phyloP scores from a whole-genome alignment of 2,888 invertebrate species.

The Caenorhabditis drosophilae region DNA sequence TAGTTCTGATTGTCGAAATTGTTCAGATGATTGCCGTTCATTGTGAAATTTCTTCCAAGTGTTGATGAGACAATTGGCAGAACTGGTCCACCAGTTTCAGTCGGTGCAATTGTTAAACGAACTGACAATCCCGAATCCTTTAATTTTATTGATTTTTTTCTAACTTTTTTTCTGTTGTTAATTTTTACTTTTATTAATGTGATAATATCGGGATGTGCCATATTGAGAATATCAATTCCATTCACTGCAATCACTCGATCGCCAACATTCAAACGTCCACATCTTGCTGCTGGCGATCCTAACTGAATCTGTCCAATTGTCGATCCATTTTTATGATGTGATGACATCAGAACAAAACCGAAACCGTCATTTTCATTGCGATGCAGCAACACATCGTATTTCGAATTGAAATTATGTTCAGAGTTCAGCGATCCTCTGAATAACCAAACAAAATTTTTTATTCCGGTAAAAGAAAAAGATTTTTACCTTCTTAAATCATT shows the following conservation, averaged over 20 bases:
- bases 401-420: neutral
- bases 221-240: slow-evolving; percentile 85
- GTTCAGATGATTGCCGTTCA: slow-evolving; percentile 22
- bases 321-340: slow-evolving; percentile 85
- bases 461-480: too few relatives aligned
- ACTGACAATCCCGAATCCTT: slow-evolving; percentile 83
- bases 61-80: slow-evolving; percentile 41
- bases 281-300: slow-evolving; percentile 89
- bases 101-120: slow-evolving; percentile 70
- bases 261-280: slow-evolving; percentile 76
- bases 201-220: slow-evolving; percentile 94
- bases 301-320: slow-evolving; percentile 93
- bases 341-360: slow-evolving; percentile 97
- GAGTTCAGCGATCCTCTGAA: slow-evolving; percentile 31
- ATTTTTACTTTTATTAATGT: slow-evolving; percentile 91
- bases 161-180: too few relatives aligned
- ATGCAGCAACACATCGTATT: slow-evolving; percentile 48
- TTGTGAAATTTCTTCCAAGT: slow-evolving; percentile 32
- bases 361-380: slow-evolving; percentile 90
- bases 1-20: slow-evolving; percentile 3
- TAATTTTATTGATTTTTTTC: too few relatives aligned
- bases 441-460: too few relatives aligned
- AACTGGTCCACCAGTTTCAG: slow-evolving; percentile 47
- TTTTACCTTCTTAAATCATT: slow-evolving; percentile 17
- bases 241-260: slow-evolving; percentile 95